Base-by-base conservation (phyloP, 37 sponge, comb jelly and placozoan genomes). In the Spongilla lacustris region DNA sequence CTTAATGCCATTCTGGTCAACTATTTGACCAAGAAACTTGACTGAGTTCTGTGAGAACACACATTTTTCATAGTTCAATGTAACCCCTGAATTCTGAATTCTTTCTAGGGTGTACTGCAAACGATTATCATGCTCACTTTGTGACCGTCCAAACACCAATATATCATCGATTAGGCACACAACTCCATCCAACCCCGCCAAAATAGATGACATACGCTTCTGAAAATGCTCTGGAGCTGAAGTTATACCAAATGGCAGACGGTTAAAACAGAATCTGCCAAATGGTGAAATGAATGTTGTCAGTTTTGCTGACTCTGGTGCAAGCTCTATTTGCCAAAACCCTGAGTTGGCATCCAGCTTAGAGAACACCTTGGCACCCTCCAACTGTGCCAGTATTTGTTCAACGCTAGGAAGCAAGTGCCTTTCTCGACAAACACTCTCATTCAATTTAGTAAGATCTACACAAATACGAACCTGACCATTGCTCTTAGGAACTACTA, bases 141-240 rank as follows among this genome's bases (percentile, higher is more conserved):
- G 75, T 1, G 71, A 83, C 49, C 36, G 36, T 10, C 89, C 83
- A 67, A 24, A 35, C 12, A 82, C 36, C 29, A 82, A 49, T 13
- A 88, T 33, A 41, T 88, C 83, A 82, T 88, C 83, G 33, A 88
- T 78, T n/a, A 75, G 25, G 36, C 89, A 82, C 19, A 75, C 76
- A 73, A 81, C 88, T 50, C 88, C 88, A 8, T 87, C 76, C 4
- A 81, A n/a, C 10, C 82, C 82, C 33, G 68, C 36, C 11, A 87
- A 30, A 28, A 75, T 66, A 21, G 58, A 76, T 28, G 76, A 79
- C 82, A 87, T 87, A 17, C 70, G 21, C 49, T 67, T 66, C 67
- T 87, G 82, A 68, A 87, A 87, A 69, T 87, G 82, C 70, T 87
- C 76, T 41, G 89, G 89, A 4, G 89, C 89, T 17, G 84, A 83